Percentiles rank a stretch among this genome's conserved stretches.
Conservation (phyloP, 1,140 invertebrate genomes). For the Tigriopus japonicus region DNA sequence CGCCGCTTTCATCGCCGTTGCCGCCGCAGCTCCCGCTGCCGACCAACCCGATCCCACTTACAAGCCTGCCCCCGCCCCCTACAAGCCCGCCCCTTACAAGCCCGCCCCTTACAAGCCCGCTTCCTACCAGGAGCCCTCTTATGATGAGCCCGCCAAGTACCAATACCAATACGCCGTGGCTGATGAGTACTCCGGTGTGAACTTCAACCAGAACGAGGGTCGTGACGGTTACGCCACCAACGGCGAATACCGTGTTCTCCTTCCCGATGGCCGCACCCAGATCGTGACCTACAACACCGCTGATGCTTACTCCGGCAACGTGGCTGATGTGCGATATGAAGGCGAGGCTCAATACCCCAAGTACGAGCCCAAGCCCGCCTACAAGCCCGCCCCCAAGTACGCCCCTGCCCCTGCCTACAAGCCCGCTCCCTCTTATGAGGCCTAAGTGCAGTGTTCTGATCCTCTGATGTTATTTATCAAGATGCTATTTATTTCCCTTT, state of each 20-base stretch:
- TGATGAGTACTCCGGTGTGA: constrained; percentile 5
- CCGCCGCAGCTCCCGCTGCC: too few species aligned
- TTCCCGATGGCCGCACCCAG: constrained; percentile 13
- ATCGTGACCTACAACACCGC: constrained; percentile 8
- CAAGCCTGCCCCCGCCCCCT: too few species aligned
- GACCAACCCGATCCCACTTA: too few species aligned
- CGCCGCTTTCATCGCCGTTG: too few species aligned
- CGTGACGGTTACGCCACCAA: constrained; percentile 1
- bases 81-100: too few species aligned
- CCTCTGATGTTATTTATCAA: too few species aligned
- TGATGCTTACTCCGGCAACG: constrained; percentile 2
- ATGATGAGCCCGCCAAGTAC: background rate
- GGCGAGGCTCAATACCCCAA: constrained; percentile 8
- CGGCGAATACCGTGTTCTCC: constrained; percentile 3
- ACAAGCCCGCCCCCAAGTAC: background rate
- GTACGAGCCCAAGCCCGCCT: background rate
- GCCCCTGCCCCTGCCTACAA: background rate
- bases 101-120: too few species aligned
- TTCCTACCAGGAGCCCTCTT: too few species aligned
- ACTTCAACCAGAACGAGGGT: background rate
- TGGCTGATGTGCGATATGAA: constrained; percentile 10
- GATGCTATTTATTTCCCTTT: too few species aligned
- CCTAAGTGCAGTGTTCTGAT: too few species aligned
- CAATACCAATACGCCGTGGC: background rate
- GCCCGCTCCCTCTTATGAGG: background rate